These are phyloP conservation scores for Heliconius nattereri DNA, from an alignment of 1,140 invertebrate genomes.

Conservation along the genomic window DNA sequence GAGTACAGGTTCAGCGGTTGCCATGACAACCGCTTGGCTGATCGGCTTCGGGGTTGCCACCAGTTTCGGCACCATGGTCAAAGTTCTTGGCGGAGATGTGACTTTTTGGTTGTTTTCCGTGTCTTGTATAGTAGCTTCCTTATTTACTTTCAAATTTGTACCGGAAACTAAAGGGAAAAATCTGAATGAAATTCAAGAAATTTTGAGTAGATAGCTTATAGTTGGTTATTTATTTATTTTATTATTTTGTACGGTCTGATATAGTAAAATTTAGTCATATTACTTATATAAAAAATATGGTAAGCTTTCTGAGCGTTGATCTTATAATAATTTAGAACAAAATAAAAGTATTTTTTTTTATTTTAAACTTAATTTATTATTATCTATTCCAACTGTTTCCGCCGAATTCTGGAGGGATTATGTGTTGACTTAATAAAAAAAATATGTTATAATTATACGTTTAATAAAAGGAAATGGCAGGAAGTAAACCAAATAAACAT, in stretches of 20 bases:
- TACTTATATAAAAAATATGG: no score
- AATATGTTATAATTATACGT: background rate
- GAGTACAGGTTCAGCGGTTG: constrained; percentile 84
- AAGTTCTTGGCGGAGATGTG: constrained; percentile 84
- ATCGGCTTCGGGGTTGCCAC: constrained; percentile 89
- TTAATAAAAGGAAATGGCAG: background rate
- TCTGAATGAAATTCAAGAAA: constrained; percentile 87
- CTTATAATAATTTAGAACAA: background rate
- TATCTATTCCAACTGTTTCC: no score
- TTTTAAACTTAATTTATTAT: no score
- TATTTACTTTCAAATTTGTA: constrained; percentile 84
- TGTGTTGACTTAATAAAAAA: no score
- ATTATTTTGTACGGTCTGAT: background rate
- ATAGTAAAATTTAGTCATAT: background rate
- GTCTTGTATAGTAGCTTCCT: constrained; percentile 83
- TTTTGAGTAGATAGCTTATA: constrained; percentile 61
- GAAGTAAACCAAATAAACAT: background rate
- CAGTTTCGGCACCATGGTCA: constrained; percentile 83
- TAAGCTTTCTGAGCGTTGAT: no score
- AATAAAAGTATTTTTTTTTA: background rate
- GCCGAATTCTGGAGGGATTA: no score
- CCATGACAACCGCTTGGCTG: constrained; percentile 86
- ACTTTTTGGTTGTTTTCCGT: constrained; percentile 90
- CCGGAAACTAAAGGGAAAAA: constrained; percentile 91
- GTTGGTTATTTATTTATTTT: background rate